phyloP scores from a whole-genome alignment of 2,113 vertebrate species.

The Centropristis striata region DNA sequence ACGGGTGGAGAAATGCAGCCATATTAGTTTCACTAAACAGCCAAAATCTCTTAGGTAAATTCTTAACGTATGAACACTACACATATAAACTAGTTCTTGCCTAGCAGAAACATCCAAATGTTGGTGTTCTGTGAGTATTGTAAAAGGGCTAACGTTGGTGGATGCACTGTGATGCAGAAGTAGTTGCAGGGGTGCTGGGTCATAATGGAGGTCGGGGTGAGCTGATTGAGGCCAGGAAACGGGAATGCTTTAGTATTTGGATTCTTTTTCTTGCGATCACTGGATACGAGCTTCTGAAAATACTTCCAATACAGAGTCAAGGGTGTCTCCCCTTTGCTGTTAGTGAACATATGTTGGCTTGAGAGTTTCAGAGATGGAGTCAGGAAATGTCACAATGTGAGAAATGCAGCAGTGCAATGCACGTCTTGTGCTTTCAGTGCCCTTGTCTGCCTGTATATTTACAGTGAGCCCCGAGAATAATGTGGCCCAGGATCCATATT shows the following conservation, averaged over 20 bases:
- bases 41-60: neutral
- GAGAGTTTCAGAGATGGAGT: neutral
- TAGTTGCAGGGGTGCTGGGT: conserved; percentile 15
- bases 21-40: too few relatives aligned
- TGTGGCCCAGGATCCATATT: too few relatives aligned
- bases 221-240: neutral
- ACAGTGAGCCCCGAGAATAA: too few relatives aligned
- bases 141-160: neutral
- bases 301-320: neutral
- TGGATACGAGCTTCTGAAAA: neutral
- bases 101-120: neutral
- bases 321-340: neutral
- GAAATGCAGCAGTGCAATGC: too few relatives aligned
- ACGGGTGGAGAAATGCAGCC: neutral
- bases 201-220: conserved; percentile 21
- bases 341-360: neutral
- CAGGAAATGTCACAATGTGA: too few relatives aligned
- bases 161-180: conserved; percentile 3
- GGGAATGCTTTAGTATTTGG: neutral
- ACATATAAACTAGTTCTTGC: neutral
- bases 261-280: neutral
- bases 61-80: neutral
- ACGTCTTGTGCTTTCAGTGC: too few relatives aligned
- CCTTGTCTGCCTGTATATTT: too few relatives aligned
- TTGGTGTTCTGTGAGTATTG: neutral